Evolutionary conservation across 2,888 invertebrate genomes (phyloP).

Genomic region (Rhorus exstirpatorius): DNA sequence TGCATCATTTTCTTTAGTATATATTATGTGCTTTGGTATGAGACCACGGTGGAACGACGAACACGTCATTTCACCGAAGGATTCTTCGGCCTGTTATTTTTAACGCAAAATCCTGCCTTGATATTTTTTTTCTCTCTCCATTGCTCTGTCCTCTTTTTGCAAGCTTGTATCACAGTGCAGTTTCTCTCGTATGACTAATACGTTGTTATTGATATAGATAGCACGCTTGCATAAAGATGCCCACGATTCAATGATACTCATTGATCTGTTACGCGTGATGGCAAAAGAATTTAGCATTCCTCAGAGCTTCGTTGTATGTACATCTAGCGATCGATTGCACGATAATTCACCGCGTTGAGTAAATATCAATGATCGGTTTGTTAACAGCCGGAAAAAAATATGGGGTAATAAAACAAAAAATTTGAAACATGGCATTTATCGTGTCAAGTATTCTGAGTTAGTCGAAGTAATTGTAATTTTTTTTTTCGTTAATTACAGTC

Average conservation of each 20-base stretch:
- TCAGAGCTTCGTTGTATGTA: conserved; percentile 4
- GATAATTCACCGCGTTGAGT: conserved; percentile 16
- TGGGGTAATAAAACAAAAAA: no score
- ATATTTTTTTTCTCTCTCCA: conserved; percentile 67
- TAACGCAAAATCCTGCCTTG: conserved; percentile 74
- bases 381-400: no score
- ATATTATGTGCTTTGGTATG: conserved; percentile 75
- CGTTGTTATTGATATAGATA: conserved; percentile 13
- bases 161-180: conserved; percentile 15
- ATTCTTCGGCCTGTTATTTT: conserved; percentile 78
- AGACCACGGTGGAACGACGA: conserved; percentile 61
- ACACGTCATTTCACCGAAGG: conserved; percentile 70
- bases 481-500: no score
- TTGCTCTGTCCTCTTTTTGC: conserved; percentile 26
- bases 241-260: conserved; percentile 55
- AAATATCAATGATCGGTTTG: not conserved
- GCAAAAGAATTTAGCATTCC: conserved; percentile 42
- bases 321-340: conserved; percentile 11
- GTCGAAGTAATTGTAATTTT: no score
- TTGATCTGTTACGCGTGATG: conserved; percentile 55
- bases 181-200: conserved; percentile 23
- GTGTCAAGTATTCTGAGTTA: no score
- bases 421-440: no score
- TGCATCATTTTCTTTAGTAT: conserved; percentile 82
- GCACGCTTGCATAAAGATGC: not conserved